Conservation (phyloP, 1,140 invertebrate genomes). For the Diorhabda elongata region DNA sequence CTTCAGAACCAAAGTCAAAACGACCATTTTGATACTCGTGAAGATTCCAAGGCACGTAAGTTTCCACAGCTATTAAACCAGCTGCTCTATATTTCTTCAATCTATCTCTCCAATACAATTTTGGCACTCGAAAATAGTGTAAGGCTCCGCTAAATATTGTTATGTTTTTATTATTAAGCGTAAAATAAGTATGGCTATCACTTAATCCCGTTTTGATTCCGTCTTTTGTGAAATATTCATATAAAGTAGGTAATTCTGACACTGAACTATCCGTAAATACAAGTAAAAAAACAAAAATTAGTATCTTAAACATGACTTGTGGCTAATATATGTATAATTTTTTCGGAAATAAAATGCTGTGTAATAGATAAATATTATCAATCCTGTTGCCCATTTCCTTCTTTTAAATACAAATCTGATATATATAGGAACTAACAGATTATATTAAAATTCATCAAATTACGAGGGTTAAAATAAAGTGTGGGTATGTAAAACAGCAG, state of each 20-base stretch:
- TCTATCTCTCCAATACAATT: slow-evolving; percentile 48
- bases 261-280: slow-evolving; percentile 45
- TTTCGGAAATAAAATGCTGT: too few species aligned
- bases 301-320: too few species aligned
- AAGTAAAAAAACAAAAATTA: slow-evolving; percentile 49
- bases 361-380: too few species aligned
- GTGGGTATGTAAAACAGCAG: too few species aligned
- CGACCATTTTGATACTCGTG: slow-evolving; percentile 64
- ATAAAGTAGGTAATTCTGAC: slow-evolving; percentile 34
- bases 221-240: slow-evolving; percentile 40
- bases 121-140: slow-evolving; percentile 86
- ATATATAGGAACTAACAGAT: too few species aligned
- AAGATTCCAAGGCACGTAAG: slow-evolving; percentile 91
- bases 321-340: too few species aligned
- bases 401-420: too few species aligned
- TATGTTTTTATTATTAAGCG: slow-evolving; percentile 41
- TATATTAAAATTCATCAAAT: too few species aligned
- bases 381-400: too few species aligned
- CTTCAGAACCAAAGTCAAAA: slow-evolving; percentile 67
- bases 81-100: slow-evolving; percentile 72
- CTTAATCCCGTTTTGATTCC: slow-evolving; percentile 36
- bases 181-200: slow-evolving; percentile 37
- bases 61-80: slow-evolving; percentile 87
- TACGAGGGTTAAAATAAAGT: too few species aligned
- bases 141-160: slow-evolving; percentile 65